Evolutionary conservation across 2,888 invertebrate genomes (phyloP), one percentile per base, ranked within the genome.

Genomic region (Cremastinae sp.): DNA sequence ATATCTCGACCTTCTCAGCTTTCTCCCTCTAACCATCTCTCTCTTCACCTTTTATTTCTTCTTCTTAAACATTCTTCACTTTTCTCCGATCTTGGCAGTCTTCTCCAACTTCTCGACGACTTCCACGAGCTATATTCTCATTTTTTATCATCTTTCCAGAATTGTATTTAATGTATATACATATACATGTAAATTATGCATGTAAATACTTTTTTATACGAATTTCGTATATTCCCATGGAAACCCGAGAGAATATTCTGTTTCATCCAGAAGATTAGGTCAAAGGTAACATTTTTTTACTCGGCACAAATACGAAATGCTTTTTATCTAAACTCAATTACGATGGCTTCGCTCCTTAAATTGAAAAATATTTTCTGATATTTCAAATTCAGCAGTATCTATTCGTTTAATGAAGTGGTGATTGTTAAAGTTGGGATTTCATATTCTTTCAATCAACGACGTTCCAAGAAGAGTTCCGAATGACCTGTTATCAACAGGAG

Each of bases 1-100:
- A 78, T 75, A 78, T 75, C 74, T 77, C 62, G 39, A 56, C 65
- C 68, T 72, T 14, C 47, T 49, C 39, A 53, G 59, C 45, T 22
- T 55, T 59, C 37, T 39, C 28, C 20, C 55, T n/a, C 9, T 14
- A 16, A 12, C n/a, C 43, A 55, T 53, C 9, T 55, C 41, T 18
- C 35, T 35, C 41, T 53, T 49, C 68, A 37, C 45, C 18, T 64
- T 28, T 14, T 35, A 22, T 22, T 43, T 20, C 41, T 22, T 43
- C 22, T 56, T 45, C 53, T 64, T 70, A 56, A 18, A 53, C 74
- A 74, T 68, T 70, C 65, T 61, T 66, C 58, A 74, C 53, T 58
- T 74, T 73, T 69, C 49, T 43, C 61, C 47, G 65, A 56, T 75
- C 51, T 69, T 22, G 20, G 12, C 59, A 51, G 58, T 39, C 47